Percentiles rank a stretch among this genome's conserved stretches.
phyloP scores from a whole-genome alignment of 2,888 invertebrate genomes.

The Eudemis profundana region DNA sequence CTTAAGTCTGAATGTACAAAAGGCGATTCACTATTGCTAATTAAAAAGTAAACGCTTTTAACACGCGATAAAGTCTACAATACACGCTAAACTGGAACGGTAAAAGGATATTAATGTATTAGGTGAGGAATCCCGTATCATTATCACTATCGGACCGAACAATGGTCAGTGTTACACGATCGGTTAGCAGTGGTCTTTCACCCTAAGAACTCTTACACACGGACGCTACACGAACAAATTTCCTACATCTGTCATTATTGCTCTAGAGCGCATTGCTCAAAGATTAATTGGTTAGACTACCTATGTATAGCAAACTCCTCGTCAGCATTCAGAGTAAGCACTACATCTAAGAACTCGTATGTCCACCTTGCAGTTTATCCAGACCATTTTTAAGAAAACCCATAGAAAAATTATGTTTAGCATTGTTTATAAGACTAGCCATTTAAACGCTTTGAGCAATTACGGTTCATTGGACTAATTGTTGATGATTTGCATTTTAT shows the following conservation, averaged over 20 bases:
- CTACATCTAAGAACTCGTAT: too few relatives aligned
- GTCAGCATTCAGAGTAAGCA: too few relatives aligned
- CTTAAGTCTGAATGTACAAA: neutral
- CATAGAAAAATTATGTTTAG: neutral
- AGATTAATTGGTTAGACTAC: too few relatives aligned
- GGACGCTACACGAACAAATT: too few relatives aligned
- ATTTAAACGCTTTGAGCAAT: neutral
- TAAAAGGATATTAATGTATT: neutral
- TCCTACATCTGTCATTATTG: too few relatives aligned
- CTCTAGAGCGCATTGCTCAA: too few relatives aligned
- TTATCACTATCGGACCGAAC: too few relatives aligned
- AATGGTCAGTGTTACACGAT: too few relatives aligned
- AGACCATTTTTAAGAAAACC: neutral
- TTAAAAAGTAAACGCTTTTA: neutral
- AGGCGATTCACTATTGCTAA: neutral
- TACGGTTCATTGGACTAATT: slow-evolving; percentile 18
- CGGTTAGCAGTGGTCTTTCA: too few relatives aligned
- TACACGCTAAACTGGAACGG: neutral
- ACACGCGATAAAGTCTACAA: neutral
- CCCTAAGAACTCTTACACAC: too few relatives aligned
- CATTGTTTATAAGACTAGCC: slow-evolving; percentile 7
- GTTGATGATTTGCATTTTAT: slow-evolving; percentile 27
- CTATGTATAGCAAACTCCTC: too few relatives aligned
- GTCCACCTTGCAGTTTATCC: too few relatives aligned
- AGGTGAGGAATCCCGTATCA: neutral